Percentiles rank a stretch among this genome's conserved stretches.
Conservation (phyloP, 2,113 vertebrate genomes). For the Oreamnos americanus region DNA sequence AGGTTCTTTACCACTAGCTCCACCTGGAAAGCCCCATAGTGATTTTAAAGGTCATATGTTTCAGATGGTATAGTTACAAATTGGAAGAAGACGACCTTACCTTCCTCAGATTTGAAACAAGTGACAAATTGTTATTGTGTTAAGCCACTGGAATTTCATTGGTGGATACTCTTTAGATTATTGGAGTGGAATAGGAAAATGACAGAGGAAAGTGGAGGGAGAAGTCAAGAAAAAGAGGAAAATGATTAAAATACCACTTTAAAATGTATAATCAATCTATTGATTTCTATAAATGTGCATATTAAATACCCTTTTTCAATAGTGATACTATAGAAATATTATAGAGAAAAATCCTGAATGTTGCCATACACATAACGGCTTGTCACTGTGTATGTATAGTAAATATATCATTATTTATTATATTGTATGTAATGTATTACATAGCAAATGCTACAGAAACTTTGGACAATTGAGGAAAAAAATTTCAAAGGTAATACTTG, state of each 20-base stretch:
- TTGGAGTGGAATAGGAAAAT: neutral
- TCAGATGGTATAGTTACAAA: neutral
- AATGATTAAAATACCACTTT: neutral
- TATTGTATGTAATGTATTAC: neutral
- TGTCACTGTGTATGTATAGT: neutral
- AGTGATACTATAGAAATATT: neutral
- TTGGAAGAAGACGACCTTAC: neutral
- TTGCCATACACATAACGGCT: neutral
- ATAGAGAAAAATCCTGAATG: neutral
- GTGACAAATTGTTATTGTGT: neutral
- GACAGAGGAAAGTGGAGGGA: neutral
- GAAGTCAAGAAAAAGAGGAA: neutral
- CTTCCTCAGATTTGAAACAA: neutral
- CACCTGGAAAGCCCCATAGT: neutral
- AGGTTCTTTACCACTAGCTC: neutral
- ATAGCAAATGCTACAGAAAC: neutral
- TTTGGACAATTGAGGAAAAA: neutral
- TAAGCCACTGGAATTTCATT: neutral
- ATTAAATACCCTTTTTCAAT: neutral
- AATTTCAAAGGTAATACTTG: neutral
- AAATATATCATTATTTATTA: neutral
- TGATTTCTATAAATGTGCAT: neutral
- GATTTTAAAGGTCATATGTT: neutral
- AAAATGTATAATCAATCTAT: neutral
- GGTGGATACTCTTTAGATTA: neutral